A percentile compares a stretch with the other conserved stretches of the same genome.
These are phyloP conservation scores for Willowsia nigromaculata DNA, from an alignment of 2,888 invertebrate species.

Conservation along the genomic window DNA sequence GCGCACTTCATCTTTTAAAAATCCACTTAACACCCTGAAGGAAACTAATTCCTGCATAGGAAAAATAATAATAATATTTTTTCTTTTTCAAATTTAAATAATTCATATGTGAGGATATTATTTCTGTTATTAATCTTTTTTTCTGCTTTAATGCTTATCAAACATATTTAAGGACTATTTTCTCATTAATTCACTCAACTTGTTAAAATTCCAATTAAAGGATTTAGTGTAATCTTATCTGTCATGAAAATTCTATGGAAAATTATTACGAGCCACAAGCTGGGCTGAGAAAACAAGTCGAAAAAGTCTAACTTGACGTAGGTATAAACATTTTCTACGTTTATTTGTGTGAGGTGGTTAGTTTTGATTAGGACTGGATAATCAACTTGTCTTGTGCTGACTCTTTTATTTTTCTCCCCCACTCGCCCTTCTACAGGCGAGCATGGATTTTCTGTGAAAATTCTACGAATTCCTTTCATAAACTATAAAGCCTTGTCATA, in stretches of 20 bases:
- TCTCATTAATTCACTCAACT: slow-evolving; percentile 43
- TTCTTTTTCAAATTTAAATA: neutral
- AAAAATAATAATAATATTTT: neutral
- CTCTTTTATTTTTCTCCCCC: neutral
- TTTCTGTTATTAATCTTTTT: neutral
- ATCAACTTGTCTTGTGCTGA: slow-evolving; percentile 54
- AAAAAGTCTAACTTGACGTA: slow-evolving; percentile 32
- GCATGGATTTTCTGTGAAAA: slow-evolving; percentile 13
- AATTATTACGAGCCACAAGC: slow-evolving; percentile 24
- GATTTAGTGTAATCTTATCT: slow-evolving; percentile 47
- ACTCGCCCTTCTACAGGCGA: too few species aligned
- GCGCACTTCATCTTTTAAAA: slow-evolving; percentile 8
- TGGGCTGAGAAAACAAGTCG: neutral
- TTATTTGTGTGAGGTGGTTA: slow-evolving; percentile 17
- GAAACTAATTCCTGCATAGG: slow-evolving; percentile 26
- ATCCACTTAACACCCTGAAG: slow-evolving; percentile 38
- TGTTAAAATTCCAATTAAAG: slow-evolving; percentile 59
- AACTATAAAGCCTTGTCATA: slow-evolving; percentile 47
- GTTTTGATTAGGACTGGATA: slow-evolving; percentile 53
- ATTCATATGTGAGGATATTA: neutral
- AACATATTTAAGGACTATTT: slow-evolving; percentile 15
- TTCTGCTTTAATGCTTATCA: neutral
- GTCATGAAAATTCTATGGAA: slow-evolving; percentile 46
- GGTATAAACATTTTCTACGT: slow-evolving; percentile 4
- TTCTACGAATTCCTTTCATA: slow-evolving; percentile 58